Evolutionary conservation across 92 coral and sea anemone genomes (phyloP), one percentile per base, ranked within the genome.

Genomic region (Actinostola sp.): DNA sequence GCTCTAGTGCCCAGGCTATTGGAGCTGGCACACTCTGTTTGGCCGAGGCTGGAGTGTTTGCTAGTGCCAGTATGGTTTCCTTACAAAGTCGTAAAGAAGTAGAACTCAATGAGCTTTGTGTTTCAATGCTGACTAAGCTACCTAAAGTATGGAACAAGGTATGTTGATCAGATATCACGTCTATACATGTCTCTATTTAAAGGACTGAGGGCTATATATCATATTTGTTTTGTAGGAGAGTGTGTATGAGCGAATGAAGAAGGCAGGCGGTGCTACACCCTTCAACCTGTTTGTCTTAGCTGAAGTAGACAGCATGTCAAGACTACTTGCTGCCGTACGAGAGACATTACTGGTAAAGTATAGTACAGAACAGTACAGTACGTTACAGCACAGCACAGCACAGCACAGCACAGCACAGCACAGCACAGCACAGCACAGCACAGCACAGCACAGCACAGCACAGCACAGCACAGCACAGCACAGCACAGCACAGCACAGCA

Each of bases 121-220:
- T 84, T 2, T 64, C 98, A 3, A 82, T 92, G 89, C 61, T 95
- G 42, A 26, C 77, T 43, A 95, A 91, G 76, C 61, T 95, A 68
- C 98, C 98, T 12, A 95, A 92, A 69, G 92, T 90, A 29, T 95
- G 98, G 98, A 86, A 91, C 35, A 95, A 90, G 97, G 98, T 91
- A 67, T 49, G 42, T 28, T 25, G n/a, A n/a, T n/a, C n/a, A n/a
- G n/a, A n/a, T n/a, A n/a, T n/a, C n/a, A n/a, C n/a, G n/a, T n/a
- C n/a, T n/a, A n/a, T n/a, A n/a, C n/a, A n/a, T n/a, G n/a, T n/a
- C n/a, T n/a, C n/a, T n/a, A n/a, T n/a, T n/a, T n/a, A n/a, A n/a
- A n/a, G n/a, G n/a, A n/a, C n/a, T n/a, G n/a, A n/a, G n/a, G n/a
- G n/a, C n/a, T n/a, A n/a, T n/a, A n/a, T n/a, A n/a, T n/a, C n/a